Percentiles rank a stretch among this genome's conserved stretches.
phyloP scores from a whole-genome alignment of 2,888 invertebrate genomes.

The Chesias legatella region DNA sequence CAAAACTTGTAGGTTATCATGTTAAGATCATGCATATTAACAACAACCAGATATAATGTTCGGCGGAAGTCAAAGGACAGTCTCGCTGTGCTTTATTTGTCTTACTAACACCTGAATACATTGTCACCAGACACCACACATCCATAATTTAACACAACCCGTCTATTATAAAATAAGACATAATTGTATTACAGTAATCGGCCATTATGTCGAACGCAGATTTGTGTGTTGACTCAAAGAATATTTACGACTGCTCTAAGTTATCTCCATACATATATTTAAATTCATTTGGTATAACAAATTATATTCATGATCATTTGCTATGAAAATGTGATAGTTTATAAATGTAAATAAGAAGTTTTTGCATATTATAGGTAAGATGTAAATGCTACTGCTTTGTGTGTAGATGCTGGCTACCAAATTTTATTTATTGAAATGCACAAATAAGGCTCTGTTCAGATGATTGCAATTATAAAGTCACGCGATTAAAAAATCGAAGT shows the following conservation, averaged over 20 bases:
- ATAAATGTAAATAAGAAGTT: slow-evolving; percentile 8
- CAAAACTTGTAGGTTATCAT: too few relatives aligned
- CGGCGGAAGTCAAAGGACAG: too few relatives aligned
- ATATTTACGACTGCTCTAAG: slow-evolving; percentile 23
- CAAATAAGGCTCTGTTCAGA: too few relatives aligned
- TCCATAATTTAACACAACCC: slow-evolving; percentile 11
- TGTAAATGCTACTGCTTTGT: too few relatives aligned
- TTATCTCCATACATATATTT: slow-evolving; percentile 14
- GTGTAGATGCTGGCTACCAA: too few relatives aligned
- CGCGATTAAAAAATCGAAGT: too few relatives aligned
- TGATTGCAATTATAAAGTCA: too few relatives aligned
- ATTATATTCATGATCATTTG: slow-evolving; percentile 23
- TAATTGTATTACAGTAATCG: slow-evolving; percentile 27
- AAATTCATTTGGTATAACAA: slow-evolving; percentile 22
- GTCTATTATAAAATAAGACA: slow-evolving; percentile 22
- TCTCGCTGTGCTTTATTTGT: too few relatives aligned
- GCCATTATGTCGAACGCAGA: slow-evolving; percentile 23
- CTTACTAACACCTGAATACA: not conserved
- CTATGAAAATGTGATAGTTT: slow-evolving; percentile 17
- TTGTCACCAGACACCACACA: slow-evolving; percentile 13
- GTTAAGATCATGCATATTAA: too few relatives aligned
- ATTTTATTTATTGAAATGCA: too few relatives aligned
- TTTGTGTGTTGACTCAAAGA: slow-evolving; percentile 27
- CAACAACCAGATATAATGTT: too few relatives aligned
- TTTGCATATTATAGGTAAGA: too few relatives aligned